A percentile compares a stretch with the other conserved stretches of the same genome.
These are phyloP conservation scores for Melanchra persicariae DNA, from an alignment of 2,888 invertebrate genomes.

Conservation along the genomic window DNA sequence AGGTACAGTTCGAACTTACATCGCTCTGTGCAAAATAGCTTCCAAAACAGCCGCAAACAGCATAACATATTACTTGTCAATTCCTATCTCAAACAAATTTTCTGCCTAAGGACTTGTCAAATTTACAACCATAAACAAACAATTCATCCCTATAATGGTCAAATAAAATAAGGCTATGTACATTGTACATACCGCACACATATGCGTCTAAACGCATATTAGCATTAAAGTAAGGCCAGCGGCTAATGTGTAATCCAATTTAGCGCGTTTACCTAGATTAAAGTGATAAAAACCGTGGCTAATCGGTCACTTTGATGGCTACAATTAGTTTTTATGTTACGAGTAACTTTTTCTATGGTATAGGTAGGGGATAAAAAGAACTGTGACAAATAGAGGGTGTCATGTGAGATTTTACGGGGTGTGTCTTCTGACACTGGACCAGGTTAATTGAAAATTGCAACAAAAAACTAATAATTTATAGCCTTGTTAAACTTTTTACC, in stretches of 20 bases:
- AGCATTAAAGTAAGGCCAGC: slow-evolving; percentile 65
- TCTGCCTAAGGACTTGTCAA: background rate
- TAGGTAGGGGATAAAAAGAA: background rate
- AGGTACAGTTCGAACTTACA: background rate
- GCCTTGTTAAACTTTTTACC: too few relatives aligned
- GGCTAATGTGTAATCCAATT: slow-evolving; percentile 65
- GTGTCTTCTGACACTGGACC: too few relatives aligned
- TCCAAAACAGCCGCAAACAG: background rate
- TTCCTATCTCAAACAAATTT: background rate
- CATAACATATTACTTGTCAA: background rate
- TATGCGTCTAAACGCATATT: slow-evolving; percentile 50
- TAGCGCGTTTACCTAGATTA: slow-evolving; percentile 65
- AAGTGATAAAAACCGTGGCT: slow-evolving; percentile 53
- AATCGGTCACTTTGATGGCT: slow-evolving; percentile 56
- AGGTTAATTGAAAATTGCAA: too few relatives aligned
- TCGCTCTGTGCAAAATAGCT: background rate
- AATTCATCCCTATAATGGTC: slow-evolving; percentile 13
- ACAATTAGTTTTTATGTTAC: slow-evolving; percentile 52
- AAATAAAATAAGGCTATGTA: slow-evolving; percentile 42
- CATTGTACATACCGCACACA: slow-evolving; percentile 20
- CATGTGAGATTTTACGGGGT: too few relatives aligned
- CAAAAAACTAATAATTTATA: too few relatives aligned
- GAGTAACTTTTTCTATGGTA: slow-evolving; percentile 25
- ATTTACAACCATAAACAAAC: slow-evolving; percentile 10
- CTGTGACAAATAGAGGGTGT: background rate